phyloP scores from a whole-genome alignment of 1,140 invertebrate species.

The Metaphire vulgaris region DNA sequence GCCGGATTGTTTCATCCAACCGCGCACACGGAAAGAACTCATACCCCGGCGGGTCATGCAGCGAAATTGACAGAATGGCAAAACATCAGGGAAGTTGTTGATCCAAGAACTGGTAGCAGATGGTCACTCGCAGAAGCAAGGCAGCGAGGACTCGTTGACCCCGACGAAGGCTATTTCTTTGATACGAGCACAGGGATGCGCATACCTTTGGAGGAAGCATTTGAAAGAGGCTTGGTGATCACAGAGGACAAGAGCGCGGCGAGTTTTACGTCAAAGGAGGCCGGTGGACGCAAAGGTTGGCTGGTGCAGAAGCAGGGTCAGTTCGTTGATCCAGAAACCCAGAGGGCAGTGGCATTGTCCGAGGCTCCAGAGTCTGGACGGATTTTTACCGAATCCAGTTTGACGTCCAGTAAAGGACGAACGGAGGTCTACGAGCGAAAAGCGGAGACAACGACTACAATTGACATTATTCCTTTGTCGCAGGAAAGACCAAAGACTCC shows the following conservation, averaged over 20 bases:
- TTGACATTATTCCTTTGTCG: constrained; percentile 1
- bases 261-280: constrained; percentile 56
- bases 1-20: constrained; percentile 63
- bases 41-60: constrained; percentile 1
- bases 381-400: not conserved
- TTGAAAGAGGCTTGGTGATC: constrained; percentile 61
- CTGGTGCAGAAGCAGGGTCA: constrained; percentile 65
- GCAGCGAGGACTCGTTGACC: constrained; percentile 64
- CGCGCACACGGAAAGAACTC: not conserved
- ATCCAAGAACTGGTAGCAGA: constrained; percentile 60
- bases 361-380: constrained; percentile 59
- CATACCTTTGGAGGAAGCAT: constrained; percentile 64
- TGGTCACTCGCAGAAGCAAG: constrained; percentile 56
- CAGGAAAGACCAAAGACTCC: not conserved
- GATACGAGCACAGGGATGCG: constrained; percentile 62
- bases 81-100: constrained; percentile 53
- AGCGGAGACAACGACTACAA: constrained; percentile 7
- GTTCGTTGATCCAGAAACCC: constrained; percentile 64
- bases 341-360: constrained; percentile 62
- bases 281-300: constrained; percentile 64
- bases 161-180: constrained; percentile 59
- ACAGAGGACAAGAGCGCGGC: constrained; percentile 57
- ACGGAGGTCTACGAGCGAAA: constrained; percentile 56
- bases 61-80: constrained; percentile 59
- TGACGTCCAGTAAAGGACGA: constrained; percentile 58